Percentiles rank a stretch among this genome's conserved stretches.
phyloP scores from a whole-genome alignment of 1,140 invertebrate species.

The Liolophura sinensis region DNA sequence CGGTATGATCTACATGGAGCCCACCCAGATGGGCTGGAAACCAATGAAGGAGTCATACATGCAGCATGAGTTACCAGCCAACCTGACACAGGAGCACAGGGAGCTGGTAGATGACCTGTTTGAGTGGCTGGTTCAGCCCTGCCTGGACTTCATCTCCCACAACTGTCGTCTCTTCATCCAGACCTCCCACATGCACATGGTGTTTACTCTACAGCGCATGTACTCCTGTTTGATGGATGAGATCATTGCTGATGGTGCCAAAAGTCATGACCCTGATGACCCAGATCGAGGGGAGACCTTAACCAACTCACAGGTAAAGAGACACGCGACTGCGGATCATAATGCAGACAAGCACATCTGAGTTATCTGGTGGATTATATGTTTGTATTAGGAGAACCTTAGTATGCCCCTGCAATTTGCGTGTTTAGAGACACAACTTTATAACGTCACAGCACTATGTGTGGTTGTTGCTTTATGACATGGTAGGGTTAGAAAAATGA shows the following conservation, averaged over 20 bases:
- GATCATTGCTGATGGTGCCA: conserved; percentile 28
- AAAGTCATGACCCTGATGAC: conserved; percentile 19
- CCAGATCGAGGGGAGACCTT: conserved; percentile 18
- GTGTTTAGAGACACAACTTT: too few relatives aligned
- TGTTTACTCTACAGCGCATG: conserved; percentile 49
- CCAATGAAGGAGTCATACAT: conserved; percentile 58
- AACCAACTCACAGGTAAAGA: conserved; percentile 46
- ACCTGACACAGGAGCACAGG: conserved; percentile 34
- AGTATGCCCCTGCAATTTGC: too few relatives aligned
- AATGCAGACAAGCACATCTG: too few relatives aligned
- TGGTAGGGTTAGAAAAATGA: too few relatives aligned
- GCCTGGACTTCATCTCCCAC: conserved; percentile 53
- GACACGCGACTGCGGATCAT: too few relatives aligned
- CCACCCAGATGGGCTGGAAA: conserved; percentile 58
- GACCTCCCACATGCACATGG: conserved; percentile 80
- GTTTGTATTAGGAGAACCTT: too few relatives aligned
- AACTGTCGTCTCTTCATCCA: conserved; percentile 76
- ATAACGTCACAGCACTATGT: too few relatives aligned
- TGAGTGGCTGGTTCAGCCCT: conserved; percentile 59
- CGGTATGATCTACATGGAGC: conserved; percentile 61
- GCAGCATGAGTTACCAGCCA: conserved; percentile 51
- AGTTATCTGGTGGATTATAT: too few relatives aligned
- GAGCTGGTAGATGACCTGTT: conserved; percentile 39
- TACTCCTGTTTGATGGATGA: conserved; percentile 57
- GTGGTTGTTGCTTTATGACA: too few relatives aligned